These are phyloP conservation scores for Allolobophora icterica DNA, from an alignment of 2,888 invertebrate genomes.

Conservation along the genomic window DNA sequence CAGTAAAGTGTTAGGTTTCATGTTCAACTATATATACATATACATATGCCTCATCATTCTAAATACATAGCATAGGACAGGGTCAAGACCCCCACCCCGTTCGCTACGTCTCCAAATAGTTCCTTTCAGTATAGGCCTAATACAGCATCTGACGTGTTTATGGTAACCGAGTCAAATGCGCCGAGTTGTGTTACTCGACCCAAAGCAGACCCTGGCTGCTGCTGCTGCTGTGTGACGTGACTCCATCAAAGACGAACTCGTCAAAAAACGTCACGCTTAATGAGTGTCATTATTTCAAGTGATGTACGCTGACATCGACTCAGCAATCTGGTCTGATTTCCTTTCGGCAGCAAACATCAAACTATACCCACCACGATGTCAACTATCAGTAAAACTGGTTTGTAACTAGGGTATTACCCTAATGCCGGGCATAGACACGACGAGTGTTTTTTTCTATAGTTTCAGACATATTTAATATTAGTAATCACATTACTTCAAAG, in stretches of 20 bases:
- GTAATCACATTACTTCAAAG: too few species aligned
- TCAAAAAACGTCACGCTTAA: not conserved
- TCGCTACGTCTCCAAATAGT: not conserved
- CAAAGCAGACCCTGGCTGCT: not conserved
- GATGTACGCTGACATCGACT: not conserved
- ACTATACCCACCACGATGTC: not conserved
- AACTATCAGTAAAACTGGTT: too few species aligned
- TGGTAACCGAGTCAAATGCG: not conserved
- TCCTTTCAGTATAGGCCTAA: not conserved
- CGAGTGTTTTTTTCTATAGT: too few species aligned
- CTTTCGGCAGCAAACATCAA: not conserved
- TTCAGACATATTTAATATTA: too few species aligned
- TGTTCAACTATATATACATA: not conserved
- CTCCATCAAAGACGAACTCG: slow-evolving; percentile 3
- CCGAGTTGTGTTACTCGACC: not conserved
- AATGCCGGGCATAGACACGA: too few species aligned
- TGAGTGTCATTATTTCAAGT: not conserved
- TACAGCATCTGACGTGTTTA: not conserved
- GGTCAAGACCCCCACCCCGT: not conserved
- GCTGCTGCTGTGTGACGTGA: not conserved
- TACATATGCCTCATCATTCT: too few species aligned
- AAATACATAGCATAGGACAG: too few species aligned
- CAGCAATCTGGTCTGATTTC: not conserved
- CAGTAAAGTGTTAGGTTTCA: not conserved
- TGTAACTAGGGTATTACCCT: too few species aligned